These are phyloP conservation scores for Drosophila teissieri DNA, from an alignment of 1,140 invertebrate species.

Conservation along the genomic window DNA sequence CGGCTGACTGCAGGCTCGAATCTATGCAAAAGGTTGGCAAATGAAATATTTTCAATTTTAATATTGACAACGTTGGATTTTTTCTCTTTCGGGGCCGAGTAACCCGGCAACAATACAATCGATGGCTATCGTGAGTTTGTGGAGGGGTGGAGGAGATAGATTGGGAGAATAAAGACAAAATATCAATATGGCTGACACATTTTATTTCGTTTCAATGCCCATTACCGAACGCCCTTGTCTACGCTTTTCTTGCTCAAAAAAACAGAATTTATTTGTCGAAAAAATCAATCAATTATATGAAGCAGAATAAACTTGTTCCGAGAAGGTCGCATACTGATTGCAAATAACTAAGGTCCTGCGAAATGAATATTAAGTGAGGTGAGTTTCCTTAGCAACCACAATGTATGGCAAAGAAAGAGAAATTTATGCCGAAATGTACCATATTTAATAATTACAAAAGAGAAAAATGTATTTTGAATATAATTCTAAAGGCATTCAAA, in stretches of 20 bases:
- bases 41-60: slow-evolving; percentile 73
- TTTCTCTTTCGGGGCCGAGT: slow-evolving; percentile 5
- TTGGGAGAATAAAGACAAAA: slow-evolving; percentile 27
- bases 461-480: neutral
- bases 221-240: slow-evolving; percentile 60
- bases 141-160: neutral
- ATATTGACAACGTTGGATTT: slow-evolving; percentile 56
- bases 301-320: slow-evolving; percentile 31
- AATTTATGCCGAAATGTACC: no score
- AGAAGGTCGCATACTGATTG: slow-evolving; percentile 35
- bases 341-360: slow-evolving; percentile 18
- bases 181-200: slow-evolving; percentile 49
- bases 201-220: slow-evolving; percentile 52
- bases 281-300: slow-evolving; percentile 67
- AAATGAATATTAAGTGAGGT: slow-evolving; percentile 43
- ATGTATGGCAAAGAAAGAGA: neutral
- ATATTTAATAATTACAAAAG: no score
- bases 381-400: neutral
- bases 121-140: slow-evolving; percentile 8
- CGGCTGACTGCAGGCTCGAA: slow-evolving; percentile 34
- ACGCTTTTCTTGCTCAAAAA: slow-evolving; percentile 48
- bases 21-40: slow-evolving; percentile 38
- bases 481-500: neutral
- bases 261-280: slow-evolving; percentile 5
- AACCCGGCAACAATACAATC: slow-evolving; percentile 20